Percentiles rank a stretch among this genome's conserved stretches.
phyloP scores from a whole-genome alignment of 2,888 invertebrate genomes.

The Mesopsocus fuscifrons region DNA sequence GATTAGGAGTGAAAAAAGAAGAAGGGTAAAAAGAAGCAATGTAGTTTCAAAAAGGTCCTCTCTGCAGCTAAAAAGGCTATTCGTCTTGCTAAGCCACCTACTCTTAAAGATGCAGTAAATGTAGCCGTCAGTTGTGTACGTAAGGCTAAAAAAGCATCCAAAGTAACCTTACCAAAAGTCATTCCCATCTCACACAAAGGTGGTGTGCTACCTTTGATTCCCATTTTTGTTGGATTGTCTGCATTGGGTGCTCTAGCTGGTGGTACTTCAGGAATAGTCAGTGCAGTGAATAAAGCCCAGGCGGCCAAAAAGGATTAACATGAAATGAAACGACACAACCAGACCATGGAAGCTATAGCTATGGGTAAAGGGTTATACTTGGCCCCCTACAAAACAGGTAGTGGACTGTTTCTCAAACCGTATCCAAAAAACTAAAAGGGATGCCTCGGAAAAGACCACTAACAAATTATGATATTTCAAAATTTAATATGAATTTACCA shows the following conservation, averaged over 20 bases:
- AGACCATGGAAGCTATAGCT: conserved; percentile 23
- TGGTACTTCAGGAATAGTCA: conserved; percentile 22
- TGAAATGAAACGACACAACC: conserved; percentile 22
- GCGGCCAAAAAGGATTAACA: conserved; percentile 19
- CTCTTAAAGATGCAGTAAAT: no score
- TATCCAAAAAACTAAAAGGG: conserved; percentile 15
- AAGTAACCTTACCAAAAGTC: no score
- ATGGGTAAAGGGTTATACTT: no score
- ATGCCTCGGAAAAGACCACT: conserved; percentile 3
- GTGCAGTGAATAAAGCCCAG: conserved; percentile 21
- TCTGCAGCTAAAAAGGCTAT: no score
- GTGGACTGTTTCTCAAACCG: conserved; percentile 16
- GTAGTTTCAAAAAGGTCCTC: no score
- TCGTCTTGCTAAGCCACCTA: no score
- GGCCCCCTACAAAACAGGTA: no score
- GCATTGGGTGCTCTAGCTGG: conserved; percentile 22
- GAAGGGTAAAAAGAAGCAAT: no score
- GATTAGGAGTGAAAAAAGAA: conserved; percentile 1
- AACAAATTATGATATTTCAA: not conserved
- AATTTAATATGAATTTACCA: not conserved
- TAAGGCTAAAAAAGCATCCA: no score
- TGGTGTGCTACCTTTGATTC: conserved; percentile 19
- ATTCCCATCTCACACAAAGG: no score
- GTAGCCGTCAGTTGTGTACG: no score
- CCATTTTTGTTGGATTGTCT: conserved; percentile 22